Base-by-base conservation (phyloP, 2,888 invertebrate genomes). In the Heliconius ethilla region DNA sequence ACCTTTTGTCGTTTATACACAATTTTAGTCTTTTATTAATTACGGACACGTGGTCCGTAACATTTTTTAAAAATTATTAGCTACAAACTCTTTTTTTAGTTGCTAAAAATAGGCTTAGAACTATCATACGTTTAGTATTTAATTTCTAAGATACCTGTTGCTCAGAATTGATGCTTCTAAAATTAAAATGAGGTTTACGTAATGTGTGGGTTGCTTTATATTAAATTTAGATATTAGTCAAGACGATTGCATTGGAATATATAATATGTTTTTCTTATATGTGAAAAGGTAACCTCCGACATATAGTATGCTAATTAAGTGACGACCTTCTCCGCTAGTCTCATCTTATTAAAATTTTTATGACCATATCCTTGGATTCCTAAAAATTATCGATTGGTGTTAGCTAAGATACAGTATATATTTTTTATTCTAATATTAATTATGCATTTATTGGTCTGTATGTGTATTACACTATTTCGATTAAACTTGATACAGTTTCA, bases 311-410 rank as follows among this genome's bases (percentile, higher is more conserved):
- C 45, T 81, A 83, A 83, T 83, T 72, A 29, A 18, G 2, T 55
- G 10, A 69, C 67, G 81, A 80, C 83, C 83, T 82, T 79, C 79
- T 76, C 73, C 65, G 51, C 76, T 62, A 69, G 62, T 79, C 78
- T 77, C 75, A 82, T 78, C 84, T 87, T 83, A 88, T 88, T 87
- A 86, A 84, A 85, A 85, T 85, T 87, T 84, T 83, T 83, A 86
- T 85, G 82, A 62, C 65, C 63, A 81, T 80, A 86, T 86, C 87
- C 87, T 89, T 88, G 89, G 84, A 85, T 87, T 87, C 81, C 78
- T 82, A 85, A 87, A 85, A 86, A 83, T 81, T 82, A 82, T 80
- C 78, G 73, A 81, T 76, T 82, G 84, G 85, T 86, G 25, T 73
- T 65, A 40, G n/a, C 11, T 18, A 45, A 65, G 22, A 74, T 65